Base-by-base conservation (phyloP, 2,113 vertebrate genomes). In the Chaenocephalus aceratus region DNA sequence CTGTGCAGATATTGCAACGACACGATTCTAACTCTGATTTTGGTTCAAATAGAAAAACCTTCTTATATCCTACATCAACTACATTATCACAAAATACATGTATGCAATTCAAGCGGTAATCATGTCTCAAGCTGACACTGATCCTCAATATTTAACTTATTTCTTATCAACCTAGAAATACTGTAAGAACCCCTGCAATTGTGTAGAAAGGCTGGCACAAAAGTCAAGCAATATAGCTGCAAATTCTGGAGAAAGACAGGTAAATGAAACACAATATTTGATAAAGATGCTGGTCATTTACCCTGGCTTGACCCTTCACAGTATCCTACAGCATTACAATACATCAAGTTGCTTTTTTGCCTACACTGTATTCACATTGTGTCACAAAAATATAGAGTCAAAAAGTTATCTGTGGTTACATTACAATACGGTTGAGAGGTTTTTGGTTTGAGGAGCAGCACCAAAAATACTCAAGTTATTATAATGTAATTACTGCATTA, bases 261-360 rank as follows among this genome's bases (percentile, higher is more conserved):
- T 9, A 60, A 69, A 68, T 16, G 75, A 59, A 69, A 79, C 16
- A 53, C 2, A 46, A 73, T 53, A 57, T 30, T 46, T 15, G 62
- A 59, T 84, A 82, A 63, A 83, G 67, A 70, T 91, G 90, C 89
- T 92, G 86, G 86, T 90, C 80, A 68, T 86, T 80, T 84, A 93
- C 93, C 91, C 92, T 94, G 91, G 57, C 49, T 90, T 69, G 73
- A 92, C 87, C 88, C 78, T 67, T 84, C 66, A 89, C 87, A 87
- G 87, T 86, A 76, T 75, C 79, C 73, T 67, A 88, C 83, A 87
- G 75, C 77, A 79, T 77, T 70, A 83, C 77, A 75, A 86, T 53
- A 77, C 79, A 83, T 80, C 51, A 77, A 76, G 87, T 77, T 80
- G 73, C 71, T 88, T 86, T 80, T 90, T 88, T 83, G 79, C 75